Evolutionary conservation across 2,797 vertebrate species (phyloP), one percentile per base, ranked within the genome.

Genomic region (Pipistrellus nathusii): DNA sequence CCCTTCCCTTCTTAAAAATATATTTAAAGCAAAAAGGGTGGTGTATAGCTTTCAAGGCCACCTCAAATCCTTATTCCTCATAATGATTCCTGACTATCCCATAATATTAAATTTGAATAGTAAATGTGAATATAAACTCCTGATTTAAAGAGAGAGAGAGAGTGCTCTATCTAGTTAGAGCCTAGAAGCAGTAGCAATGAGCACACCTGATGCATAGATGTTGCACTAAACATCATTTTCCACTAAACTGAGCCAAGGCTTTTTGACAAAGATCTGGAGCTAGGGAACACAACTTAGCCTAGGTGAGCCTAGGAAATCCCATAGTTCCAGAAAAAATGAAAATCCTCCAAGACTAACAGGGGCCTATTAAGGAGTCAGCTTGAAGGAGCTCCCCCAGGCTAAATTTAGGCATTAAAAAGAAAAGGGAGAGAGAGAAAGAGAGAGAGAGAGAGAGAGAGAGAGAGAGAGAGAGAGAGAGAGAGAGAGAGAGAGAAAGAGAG

Each of bases 321-420:
- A 81, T n/a, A 71, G 21, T 51, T 92, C 44, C 62, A 75, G 41
- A 85, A 66, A 75, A 72, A 90, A 89, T 85, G 30, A 27, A 85
- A 88, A n/a, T 41, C 1, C 23, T 88, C 23, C 6, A 73, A 53
- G 85, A 88, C 30, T 51, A 59, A 81, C 4, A 75, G 35, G 5
- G 23, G 1, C 10, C 3, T 77, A 21, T 72, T 55, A 55, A 69
- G 21, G 23, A 18, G 53, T 51, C 57, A 62, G 41, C 35, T 51
- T 90, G 77, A 87, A 77, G 71, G 38, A 35, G 18, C 13, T 46
- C 32, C 15, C 15, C 44, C 20, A 75, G 48, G 27, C 10, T 68
- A 84, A 69, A 84, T 68, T 41, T n/a, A 30, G 76, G 32, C 23
- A 62, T 32, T 68, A 82, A 48, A 69, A 69, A 75, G 85, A 80